phyloP scores from a whole-genome alignment of 30 jellyfish, hydroid and myxozoan species.

The Pseudorhiza aurosa region DNA sequence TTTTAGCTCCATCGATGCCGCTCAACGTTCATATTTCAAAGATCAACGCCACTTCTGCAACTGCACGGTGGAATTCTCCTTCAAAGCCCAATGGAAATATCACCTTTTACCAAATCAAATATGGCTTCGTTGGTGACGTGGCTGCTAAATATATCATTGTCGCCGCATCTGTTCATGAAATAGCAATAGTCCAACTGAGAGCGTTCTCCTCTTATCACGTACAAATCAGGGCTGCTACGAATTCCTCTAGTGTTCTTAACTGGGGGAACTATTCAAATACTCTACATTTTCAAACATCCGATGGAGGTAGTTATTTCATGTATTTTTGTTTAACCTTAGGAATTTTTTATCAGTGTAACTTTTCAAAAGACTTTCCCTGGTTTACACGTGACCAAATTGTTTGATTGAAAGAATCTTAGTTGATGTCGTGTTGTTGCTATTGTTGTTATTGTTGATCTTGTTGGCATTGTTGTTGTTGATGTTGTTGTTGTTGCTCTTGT shows the following conservation, averaged over 20 bases:
- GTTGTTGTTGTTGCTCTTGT: no score
- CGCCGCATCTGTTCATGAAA: background rate
- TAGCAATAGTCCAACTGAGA: background rate
- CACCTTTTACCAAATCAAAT: slow-evolving; percentile 18
- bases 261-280: slow-evolving; percentile 50
- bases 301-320: slow-evolving; percentile 51
- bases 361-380: background rate
- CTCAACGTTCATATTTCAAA: background rate
- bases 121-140: slow-evolving; percentile 16
- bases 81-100: slow-evolving; percentile 16
- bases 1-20: slow-evolving; percentile 52
- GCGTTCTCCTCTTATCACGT: slow-evolving; percentile 36
- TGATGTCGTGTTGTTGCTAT: no score
- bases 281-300: slow-evolving; percentile 9
- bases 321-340: no score
- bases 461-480: no score
- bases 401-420: no score
- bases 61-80: slow-evolving; percentile 22
- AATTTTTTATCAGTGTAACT: no score
- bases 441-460: no score
- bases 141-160: background rate
- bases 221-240: slow-evolving; percentile 52
- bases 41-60: slow-evolving; percentile 19
- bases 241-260: background rate
- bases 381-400: no score